Base-by-base conservation (phyloP, 2,888 invertebrate genomes). In the Conchocele bisecta region DNA sequence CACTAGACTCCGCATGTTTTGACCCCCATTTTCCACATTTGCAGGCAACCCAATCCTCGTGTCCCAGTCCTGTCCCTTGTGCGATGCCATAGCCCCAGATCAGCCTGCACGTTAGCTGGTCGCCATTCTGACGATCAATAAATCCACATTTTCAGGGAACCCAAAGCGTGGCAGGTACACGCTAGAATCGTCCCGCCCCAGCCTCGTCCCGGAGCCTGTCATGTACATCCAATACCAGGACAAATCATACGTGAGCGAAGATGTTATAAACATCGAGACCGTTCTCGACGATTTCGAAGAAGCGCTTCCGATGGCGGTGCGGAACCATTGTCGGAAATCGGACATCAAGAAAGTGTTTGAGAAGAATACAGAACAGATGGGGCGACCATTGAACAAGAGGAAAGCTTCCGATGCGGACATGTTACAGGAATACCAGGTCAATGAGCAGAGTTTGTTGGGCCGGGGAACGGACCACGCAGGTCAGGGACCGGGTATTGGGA, bases 91-190 rank as follows among this genome's bases (percentile, higher is more conserved):
- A 15, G 22, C 20, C 35, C 20, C 4, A 15, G 22, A 31, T 20
- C 31, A 6, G 28, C 7, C 28, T 59, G n/a, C n/a, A n/a, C n/a
- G n/a, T n/a, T n/a, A n/a, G n/a, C n/a, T n/a, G n/a, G n/a, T n/a
- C n/a, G n/a, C n/a, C n/a, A 37, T 48, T 7, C n/a, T n/a, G n/a
- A n/a, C n/a, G n/a, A n/a, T n/a, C n/a, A n/a, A n/a, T n/a, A n/a
- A n/a, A n/a, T n/a, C n/a, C n/a, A n/a, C n/a, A n/a, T n/a, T 67
- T 72, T 3, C 42, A 76, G 76, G 72, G 11, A 72, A 76, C 46
- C 76, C 72, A 9, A 72, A 58, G 37, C 60, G 72, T 44, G 72
- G 76, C 3, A 24, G 76, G 29, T 42, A 63, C 33, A 11, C 53
- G 1, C 39, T 46, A 11, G 29, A 44, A 28, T 61, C 56, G 13